Evolutionary conservation across 2,797 vertebrate species (phyloP), one percentile per base, ranked within the genome.

Genomic region (Sternotherus odoratus): DNA sequence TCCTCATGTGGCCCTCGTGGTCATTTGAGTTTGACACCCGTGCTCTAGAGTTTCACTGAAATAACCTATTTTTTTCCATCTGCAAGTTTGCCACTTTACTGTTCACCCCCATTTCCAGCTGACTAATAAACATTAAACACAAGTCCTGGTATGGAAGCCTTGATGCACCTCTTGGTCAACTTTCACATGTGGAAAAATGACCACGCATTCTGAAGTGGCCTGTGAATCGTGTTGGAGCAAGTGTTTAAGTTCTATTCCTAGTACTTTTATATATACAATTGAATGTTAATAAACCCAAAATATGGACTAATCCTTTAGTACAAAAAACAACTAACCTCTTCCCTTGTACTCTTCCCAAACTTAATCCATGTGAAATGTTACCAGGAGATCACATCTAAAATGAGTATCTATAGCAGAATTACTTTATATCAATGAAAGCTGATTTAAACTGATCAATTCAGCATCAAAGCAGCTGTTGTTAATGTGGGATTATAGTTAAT

Each of bases 31-130:
- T 43, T 43, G 43, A 43, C 5, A 43, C 43, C 43, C 43, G 5
- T 43, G 43, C 43, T 43, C 43, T 53, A 53, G 53, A 53, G 53
- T 53, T 53, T 53, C 53, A 53, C 23, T 53, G 23, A 53, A 87
- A 0, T 82, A 89, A 75, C 48, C 81, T 53, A 4, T 60, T 23
- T 81, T 83, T 89, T 78, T 30, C 86, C 54, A 48, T 30, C 24
- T 75, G 43, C 39, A 75, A 48, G 10, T 26, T 26, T 75, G 72
- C 43, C 72, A 60, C 74, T 77, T 12, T 75, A 36, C 79, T 94
- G 26, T 85, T 92, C 87, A 86, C 69, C 50, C 26, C 13, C 8
- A 72, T 88, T 92, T 81, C n/a, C 77, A 91, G 63, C 82, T 30
- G 3, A 63, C 88, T 85, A 84, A 86, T 66, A 72, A 89, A 84